A percentile compares a stretch with the other conserved stretches of the same genome.
Evolutionary conservation across 1,140 invertebrate genomes (phyloP).

Genomic region (Drosophila arawakana): DNA sequence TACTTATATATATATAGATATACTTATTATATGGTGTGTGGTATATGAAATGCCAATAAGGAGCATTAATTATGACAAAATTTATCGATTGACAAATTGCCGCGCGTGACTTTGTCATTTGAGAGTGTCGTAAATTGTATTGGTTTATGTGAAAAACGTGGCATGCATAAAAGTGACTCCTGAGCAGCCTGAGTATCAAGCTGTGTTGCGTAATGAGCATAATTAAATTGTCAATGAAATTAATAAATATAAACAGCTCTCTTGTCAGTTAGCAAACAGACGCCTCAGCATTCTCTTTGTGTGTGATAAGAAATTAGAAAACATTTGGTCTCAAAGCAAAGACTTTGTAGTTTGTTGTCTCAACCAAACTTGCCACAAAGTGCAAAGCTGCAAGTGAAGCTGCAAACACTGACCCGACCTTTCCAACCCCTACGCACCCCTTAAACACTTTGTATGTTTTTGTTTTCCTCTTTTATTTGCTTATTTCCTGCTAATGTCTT

Average conservation of each 20-base stretch:
- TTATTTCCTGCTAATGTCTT: slow-evolving; percentile 76
- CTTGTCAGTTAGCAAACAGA: slow-evolving; percentile 4
- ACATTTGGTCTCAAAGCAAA: slow-evolving; percentile 58
- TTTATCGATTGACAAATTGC: slow-evolving; percentile 83
- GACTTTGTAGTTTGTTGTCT: slow-evolving; percentile 47
- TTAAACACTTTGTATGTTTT: slow-evolving; percentile 37
- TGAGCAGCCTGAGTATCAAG: background rate
- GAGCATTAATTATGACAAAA: slow-evolving; percentile 77
- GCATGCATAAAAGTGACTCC: slow-evolving; percentile 59
- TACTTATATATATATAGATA: slow-evolving; percentile 6
- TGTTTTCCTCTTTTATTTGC: slow-evolving; percentile 53
- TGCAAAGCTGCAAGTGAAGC: slow-evolving; percentile 56
- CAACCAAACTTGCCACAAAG: slow-evolving; percentile 46
- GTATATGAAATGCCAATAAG: slow-evolving; percentile 79
- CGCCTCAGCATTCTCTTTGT: background rate
- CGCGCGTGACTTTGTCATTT: slow-evolving; percentile 58
- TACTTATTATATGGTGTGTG: slow-evolving; percentile 28
- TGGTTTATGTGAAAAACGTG: slow-evolving; percentile 73
- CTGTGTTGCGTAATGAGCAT: slow-evolving; percentile 38
- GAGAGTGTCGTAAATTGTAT: slow-evolving; percentile 62
- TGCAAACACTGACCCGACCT: too few relatives aligned
- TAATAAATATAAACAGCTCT: slow-evolving; percentile 39
- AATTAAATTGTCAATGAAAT: slow-evolving; percentile 53
- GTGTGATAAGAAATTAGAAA: slow-evolving; percentile 35
- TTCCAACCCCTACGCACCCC: background rate